phyloP scores from a whole-genome alignment of 2,113 vertebrate genomes.

The Marmota monax region DNA sequence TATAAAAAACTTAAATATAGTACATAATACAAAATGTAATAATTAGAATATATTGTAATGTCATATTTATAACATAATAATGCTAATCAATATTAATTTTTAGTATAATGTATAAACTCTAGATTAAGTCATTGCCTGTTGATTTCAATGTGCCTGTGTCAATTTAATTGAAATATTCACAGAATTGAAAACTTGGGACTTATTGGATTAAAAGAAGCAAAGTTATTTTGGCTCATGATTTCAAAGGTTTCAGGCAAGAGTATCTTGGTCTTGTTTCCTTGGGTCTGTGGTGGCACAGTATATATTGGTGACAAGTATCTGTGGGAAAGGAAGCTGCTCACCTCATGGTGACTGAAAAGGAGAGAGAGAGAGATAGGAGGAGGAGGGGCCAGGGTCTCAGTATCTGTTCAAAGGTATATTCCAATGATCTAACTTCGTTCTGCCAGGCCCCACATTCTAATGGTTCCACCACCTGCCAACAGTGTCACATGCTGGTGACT shows the following conservation, averaged over 20 bases:
- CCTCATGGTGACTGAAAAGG: not conserved
- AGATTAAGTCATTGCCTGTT: not conserved
- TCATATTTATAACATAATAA: not conserved
- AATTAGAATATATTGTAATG: not conserved
- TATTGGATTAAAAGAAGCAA: not conserved
- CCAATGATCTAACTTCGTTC: not conserved
- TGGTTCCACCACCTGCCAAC: not conserved
- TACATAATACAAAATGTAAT: not conserved
- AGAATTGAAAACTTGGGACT: not conserved
- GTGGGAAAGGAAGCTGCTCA: not conserved
- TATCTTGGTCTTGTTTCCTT: not conserved
- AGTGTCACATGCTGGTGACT: not conserved
- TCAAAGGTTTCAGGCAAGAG: not conserved
- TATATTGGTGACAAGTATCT: too few species aligned
- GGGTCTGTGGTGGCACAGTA: not conserved
- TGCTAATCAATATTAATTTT: not conserved
- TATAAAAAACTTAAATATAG: not conserved
- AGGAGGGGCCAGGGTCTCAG: too few species aligned
- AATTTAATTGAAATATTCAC: not conserved
- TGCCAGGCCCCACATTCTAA: not conserved
- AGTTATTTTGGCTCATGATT: not conserved
- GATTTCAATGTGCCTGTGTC: not conserved
- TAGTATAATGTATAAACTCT: not conserved
- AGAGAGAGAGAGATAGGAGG: too few species aligned
- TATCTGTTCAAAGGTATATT: not conserved